These are phyloP conservation scores for Ptyas mucosa DNA, from an alignment of 2,113 vertebrate species.

Conservation along the genomic window DNA sequence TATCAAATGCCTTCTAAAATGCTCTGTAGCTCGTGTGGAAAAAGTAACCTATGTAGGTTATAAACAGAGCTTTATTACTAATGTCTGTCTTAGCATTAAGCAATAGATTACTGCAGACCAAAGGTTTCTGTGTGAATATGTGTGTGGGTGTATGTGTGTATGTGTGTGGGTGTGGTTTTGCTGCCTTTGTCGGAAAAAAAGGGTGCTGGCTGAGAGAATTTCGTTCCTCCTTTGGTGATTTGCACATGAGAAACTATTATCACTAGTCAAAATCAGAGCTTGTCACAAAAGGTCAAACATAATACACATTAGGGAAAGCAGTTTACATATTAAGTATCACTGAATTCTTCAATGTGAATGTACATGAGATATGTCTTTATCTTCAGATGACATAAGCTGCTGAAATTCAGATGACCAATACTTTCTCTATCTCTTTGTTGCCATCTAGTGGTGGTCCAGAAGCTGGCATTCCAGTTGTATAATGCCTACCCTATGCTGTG, in stretches of 20 bases:
- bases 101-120: conserved; percentile 58
- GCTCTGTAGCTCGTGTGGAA: conserved; percentile 58
- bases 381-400: neutral
- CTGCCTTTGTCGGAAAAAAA: neutral
- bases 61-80: conserved; percentile 66
- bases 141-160: neutral
- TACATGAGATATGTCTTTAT: neutral
- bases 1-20: conserved; percentile 55
- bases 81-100: conserved; percentile 62
- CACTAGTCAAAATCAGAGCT: neutral
- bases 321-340: neutral
- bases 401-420: neutral
- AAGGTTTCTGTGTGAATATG: neutral
- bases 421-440: neutral
- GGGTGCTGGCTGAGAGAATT: neutral
- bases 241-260: neutral
- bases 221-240: neutral
- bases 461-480: neutral
- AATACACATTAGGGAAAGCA: neutral
- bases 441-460: neutral
- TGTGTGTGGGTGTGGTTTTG: conserved; percentile 39
- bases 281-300: neutral
- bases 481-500: neutral
- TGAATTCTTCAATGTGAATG: neutral
- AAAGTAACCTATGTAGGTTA: conserved; percentile 63